Evolutionary conservation across 92 coral and sea anemone species (phyloP), one percentile per base, ranked within the genome.

Genomic region (Plumapathes pennacea): DNA sequence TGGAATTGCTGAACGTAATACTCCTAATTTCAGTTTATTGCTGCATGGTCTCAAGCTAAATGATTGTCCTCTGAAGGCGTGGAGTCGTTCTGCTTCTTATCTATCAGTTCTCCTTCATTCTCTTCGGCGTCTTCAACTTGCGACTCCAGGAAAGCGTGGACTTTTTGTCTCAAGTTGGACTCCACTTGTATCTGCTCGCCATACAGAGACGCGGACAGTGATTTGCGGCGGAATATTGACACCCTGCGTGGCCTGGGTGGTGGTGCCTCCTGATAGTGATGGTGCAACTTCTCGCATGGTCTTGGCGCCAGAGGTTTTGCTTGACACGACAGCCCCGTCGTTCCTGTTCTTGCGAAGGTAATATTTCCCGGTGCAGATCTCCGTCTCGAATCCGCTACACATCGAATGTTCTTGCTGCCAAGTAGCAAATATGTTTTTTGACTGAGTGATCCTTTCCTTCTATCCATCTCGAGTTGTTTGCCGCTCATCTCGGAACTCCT

Each of bases 271-370:
- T 0, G 14, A 7, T 33, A 17, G 18, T 8, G 21, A 19, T 48
- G 19, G 0, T 17, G 20, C 14, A 11, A 14, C 58, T 62, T 62
- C 2, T 45, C n/a, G 1, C 50, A 38, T 24, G 27, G 27, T 25
- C 71, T 50, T 5, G 50, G 71, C 4, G 37, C 29, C n/a, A 64
- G 60, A 5, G 49, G 18, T 18, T 64, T 64, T 24, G 37, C 38
- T 22, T 5, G 46, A 28, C 71, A 49, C 20, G 71, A 64, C 60
- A 64, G 22, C 26, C 71, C 71, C 15, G 37, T 57, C 28, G 51
- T 27, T 12, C 46, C 41, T 22, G 58, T 49, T 27, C 51, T 64
- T 7, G 60, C 58, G 14, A 37, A 64, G 4, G 39, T 20, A n/a
- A 36, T 25, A 48, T 24, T 61, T n/a, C n/a, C n/a, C n/a, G n/a